These are phyloP conservation scores for Pristionchus fissidentatus DNA, from an alignment of 2,888 invertebrate species.

Conservation along the genomic window DNA sequence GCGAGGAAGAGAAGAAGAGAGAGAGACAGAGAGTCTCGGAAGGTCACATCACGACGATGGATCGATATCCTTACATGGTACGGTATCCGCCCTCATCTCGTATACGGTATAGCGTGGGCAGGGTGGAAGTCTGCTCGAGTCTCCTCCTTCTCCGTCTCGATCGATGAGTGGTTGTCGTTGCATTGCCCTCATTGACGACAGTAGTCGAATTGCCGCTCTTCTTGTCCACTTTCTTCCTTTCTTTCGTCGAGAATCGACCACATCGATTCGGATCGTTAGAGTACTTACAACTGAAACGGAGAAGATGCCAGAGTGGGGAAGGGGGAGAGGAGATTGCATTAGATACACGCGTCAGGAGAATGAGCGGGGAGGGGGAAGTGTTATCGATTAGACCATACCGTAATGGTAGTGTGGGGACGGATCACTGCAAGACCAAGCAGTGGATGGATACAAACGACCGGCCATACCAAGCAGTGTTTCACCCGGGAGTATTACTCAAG, in stretches of 20 bases:
- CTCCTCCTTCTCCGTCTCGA: constrained; percentile 17
- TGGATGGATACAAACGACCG: neutral
- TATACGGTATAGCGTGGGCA: constrained; percentile 7
- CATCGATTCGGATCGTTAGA: constrained; percentile 39
- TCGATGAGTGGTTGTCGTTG: constrained; percentile 6
- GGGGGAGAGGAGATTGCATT: neutral
- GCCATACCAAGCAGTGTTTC: constrained; percentile 3
- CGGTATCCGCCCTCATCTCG: constrained; percentile 11
- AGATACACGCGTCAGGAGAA: constrained; percentile 13
- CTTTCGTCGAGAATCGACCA: neutral
- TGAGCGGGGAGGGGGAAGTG: neutral
- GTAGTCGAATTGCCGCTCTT: neutral
- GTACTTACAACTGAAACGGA: constrained; percentile 40
- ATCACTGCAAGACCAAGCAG: constrained; percentile 13
- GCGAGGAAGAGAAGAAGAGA: constrained; percentile 7
- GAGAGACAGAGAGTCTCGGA: neutral
- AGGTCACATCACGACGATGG: neutral
- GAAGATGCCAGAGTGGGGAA: neutral
- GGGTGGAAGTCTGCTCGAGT: neutral
- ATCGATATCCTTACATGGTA: constrained; percentile 31
- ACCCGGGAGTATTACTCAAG: constrained; percentile 6
- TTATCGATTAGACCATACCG: neutral
- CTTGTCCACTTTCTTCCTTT: neutral
- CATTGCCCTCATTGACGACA: neutral
- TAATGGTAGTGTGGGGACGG: neutral